Base-by-base conservation (phyloP, 2,113 vertebrate genomes). In the Rhinoptilus africanus region DNA sequence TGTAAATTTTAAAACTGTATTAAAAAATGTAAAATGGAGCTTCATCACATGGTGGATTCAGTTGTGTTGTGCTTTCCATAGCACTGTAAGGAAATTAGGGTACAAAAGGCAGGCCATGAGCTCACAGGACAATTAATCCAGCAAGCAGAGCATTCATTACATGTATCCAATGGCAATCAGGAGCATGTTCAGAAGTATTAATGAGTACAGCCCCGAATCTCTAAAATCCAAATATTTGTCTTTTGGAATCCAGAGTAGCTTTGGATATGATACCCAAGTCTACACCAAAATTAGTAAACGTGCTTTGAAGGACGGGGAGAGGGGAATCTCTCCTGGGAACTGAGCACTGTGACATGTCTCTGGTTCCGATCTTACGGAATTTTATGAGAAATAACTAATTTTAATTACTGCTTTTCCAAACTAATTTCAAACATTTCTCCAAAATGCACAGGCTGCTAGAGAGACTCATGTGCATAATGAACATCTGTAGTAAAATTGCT, bases 401-500 rank as follows among this genome's bases (percentile, higher is more conserved):
- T 91, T 92, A 92, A 95, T 93, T 93, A 90, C 85, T 92, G 57
- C 88, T 80, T 92, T 87, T 85, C 77, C 85, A 93, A 96, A 93
- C n/a, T 89, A 81, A 88, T 96, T 97, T 94, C 73, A 73, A 92
- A 87, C 86, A 85, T 92, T 94, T 93, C 85, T 96, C 85, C n/a
- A 82, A 95, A 97, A 96, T 77, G 81, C 75, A 92, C 87, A 82
- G 92, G 74, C 88, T 92, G 83, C 75, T 96, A 91, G 75, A 68
- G 93, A 96, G 89, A 60, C 81, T 96, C 83, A 60, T 89, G 92
- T 94, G 91, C 88, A 88, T 97, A 97, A 97, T 95, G 95, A 97
- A 97, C 96, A 96, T 96, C 97, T 98, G 96, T 92, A 95, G 75
- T 95, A 94, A 96, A 96, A 95, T 63, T 74, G 92, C 54, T 96